Evolutionary conservation across 2,797 vertebrate species (phyloP).

Genomic region (Sebastes dallii): DNA sequence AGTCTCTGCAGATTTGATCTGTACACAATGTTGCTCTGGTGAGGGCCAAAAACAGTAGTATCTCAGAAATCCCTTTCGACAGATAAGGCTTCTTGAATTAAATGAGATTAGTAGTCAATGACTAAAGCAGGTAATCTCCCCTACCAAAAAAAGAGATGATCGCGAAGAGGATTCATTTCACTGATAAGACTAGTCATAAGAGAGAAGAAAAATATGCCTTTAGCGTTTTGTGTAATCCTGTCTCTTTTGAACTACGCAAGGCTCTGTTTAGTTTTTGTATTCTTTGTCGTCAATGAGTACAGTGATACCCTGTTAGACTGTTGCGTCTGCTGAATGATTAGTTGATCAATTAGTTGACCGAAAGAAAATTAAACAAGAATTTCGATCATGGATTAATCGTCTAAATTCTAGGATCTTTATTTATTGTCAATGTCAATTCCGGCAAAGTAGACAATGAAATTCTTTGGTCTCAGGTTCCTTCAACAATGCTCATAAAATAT

Average conservation of each 20-base stretch:
- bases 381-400: not conserved
- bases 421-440: too few species aligned
- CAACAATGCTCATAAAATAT: too few species aligned
- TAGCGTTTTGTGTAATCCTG: conserved; percentile 19
- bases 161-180: conserved; percentile 26
- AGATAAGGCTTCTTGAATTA: conserved; percentile 40
- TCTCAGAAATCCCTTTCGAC: conserved; percentile 36
- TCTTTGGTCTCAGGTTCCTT: too few species aligned
- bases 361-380: not conserved
- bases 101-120: conserved; percentile 36
- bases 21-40: not conserved
- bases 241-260: not conserved
- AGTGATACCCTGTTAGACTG: not conserved
- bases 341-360: not conserved
- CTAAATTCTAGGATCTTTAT: too few species aligned
- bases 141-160: conserved; percentile 12
- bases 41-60: conserved; percentile 5
- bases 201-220: conserved; percentile 1
- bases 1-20: not conserved
- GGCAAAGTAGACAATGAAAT: too few species aligned
- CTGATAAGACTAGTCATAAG: conserved; percentile 24
- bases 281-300: not conserved
- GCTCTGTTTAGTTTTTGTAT: not conserved
- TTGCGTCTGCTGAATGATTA: not conserved
- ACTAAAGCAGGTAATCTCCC: conserved; percentile 26